phyloP scores from a whole-genome alignment of 92 coral and sea anemone genomes.

The Plumapathes pennacea region DNA sequence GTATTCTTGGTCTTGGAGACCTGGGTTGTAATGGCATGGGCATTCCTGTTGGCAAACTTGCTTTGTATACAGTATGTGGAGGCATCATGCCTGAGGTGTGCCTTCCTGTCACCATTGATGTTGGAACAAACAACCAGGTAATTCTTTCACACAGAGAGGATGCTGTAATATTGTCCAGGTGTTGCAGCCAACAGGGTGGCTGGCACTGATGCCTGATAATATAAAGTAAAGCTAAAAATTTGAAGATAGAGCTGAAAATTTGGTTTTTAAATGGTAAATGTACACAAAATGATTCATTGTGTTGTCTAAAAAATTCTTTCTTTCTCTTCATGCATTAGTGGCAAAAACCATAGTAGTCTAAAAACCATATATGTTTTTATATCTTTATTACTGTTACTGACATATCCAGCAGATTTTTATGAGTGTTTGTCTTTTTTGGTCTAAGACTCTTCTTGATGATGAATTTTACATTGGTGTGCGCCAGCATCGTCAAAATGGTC shows the following conservation, averaged over 20 bases:
- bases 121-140: constrained; percentile 95
- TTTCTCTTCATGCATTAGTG: no score
- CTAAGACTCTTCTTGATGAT: constrained; percentile 78
- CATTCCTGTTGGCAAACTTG: constrained; percentile 96
- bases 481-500: constrained; percentile 66
- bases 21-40: constrained; percentile 99
- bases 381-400: no score
- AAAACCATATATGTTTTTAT: no score
- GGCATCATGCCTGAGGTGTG: constrained; percentile 73
- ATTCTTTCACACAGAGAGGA: not conserved
- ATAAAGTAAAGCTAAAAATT: no score
- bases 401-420: no score
- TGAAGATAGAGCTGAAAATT: no score
- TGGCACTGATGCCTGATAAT: not conserved
- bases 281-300: no score
- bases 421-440: no score
- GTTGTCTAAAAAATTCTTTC: no score
- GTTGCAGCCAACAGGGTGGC: not conserved
- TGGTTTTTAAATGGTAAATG: no score
- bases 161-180: not conserved
- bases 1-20: constrained; percentile 97
- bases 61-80: constrained; percentile 91
- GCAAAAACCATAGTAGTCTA: no score
- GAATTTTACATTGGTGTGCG: constrained; percentile 92
- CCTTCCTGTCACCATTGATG: constrained; percentile 91